phyloP scores from a whole-genome alignment of 2,888 invertebrate species.

The Zhengitettix transpicula region DNA sequence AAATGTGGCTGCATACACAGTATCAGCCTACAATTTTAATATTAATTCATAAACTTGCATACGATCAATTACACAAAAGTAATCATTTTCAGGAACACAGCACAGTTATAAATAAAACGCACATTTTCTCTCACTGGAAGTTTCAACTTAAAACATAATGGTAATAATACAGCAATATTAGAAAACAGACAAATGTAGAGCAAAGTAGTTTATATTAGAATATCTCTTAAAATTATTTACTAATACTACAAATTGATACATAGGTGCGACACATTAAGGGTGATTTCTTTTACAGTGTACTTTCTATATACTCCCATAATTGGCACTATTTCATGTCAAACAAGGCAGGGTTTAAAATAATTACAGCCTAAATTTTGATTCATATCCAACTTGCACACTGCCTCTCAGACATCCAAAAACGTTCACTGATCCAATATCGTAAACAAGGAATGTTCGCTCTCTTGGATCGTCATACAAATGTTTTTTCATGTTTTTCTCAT shows the following conservation, averaged over 20 bases:
- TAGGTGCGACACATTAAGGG: conserved; percentile 11
- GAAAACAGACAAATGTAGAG: conserved; percentile 7
- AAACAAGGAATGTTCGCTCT: background rate
- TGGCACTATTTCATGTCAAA: conserved; percentile 13
- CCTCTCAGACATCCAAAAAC: background rate
- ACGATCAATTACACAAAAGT: conserved; percentile 2
- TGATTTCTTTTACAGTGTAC: conserved; percentile 5
- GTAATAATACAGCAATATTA: conserved; percentile 9
- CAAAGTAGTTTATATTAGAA: conserved; percentile 8
- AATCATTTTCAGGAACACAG: conserved; percentile 1
- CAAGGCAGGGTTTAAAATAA: conserved; percentile 9
- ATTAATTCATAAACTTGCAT: background rate
- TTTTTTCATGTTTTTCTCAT: background rate
- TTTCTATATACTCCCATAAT: conserved; percentile 8
- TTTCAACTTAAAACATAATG: conserved; percentile 3
- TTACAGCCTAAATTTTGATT: conserved; percentile 9
- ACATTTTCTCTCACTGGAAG: background rate
- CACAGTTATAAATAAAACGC: conserved; percentile 1
- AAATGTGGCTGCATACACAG: conserved; percentile 7
- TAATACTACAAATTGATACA: conserved; percentile 11
- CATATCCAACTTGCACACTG: conserved; percentile 4
- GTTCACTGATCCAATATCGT: background rate
- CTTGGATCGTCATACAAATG: background rate
- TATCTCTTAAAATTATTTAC: conserved; percentile 11
- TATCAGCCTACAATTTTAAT: background rate